A percentile compares a stretch with the other conserved stretches of the same genome.
phyloP scores from a whole-genome alignment of 2,888 invertebrate genomes.

The Drosophila recens region DNA sequence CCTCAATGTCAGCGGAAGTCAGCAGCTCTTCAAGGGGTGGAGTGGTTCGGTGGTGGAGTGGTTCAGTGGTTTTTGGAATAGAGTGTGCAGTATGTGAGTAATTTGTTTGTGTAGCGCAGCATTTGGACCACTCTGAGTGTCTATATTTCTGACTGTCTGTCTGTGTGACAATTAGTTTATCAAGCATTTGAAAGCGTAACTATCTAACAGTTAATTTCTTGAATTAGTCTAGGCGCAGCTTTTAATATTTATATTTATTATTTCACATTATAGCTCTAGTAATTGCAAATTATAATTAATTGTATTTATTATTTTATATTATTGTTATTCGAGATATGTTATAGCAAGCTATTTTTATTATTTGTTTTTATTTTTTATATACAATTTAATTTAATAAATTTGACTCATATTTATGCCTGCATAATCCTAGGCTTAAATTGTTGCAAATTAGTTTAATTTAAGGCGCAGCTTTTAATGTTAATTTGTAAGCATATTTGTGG shows the following conservation, averaged over 20 bases:
- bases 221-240: constrained; percentile 23
- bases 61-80: constrained; percentile 29
- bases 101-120: constrained; percentile 24
- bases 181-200: constrained; percentile 41
- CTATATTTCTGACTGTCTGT: constrained; percentile 32
- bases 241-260: background rate
- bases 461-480: too few species aligned
- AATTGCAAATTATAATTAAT: background rate
- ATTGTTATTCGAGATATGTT: constrained; percentile 5
- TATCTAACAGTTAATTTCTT: background rate
- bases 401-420: too few species aligned
- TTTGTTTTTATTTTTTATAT: background rate
- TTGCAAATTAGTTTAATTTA: background rate
- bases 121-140: constrained; percentile 20
- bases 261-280: background rate
- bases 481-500: background rate
- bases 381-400: background rate
- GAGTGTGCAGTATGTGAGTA: constrained; percentile 47
- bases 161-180: constrained; percentile 30
- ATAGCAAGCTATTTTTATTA: background rate
- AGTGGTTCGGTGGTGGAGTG: constrained; percentile 27
- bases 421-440: too few species aligned
- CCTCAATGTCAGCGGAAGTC: constrained; percentile 85
- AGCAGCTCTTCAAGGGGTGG: constrained; percentile 67
- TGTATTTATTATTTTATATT: background rate